These are phyloP conservation scores for Semnornis frantzii DNA, from an alignment of 2,113 vertebrate species.

Conservation along the genomic window DNA sequence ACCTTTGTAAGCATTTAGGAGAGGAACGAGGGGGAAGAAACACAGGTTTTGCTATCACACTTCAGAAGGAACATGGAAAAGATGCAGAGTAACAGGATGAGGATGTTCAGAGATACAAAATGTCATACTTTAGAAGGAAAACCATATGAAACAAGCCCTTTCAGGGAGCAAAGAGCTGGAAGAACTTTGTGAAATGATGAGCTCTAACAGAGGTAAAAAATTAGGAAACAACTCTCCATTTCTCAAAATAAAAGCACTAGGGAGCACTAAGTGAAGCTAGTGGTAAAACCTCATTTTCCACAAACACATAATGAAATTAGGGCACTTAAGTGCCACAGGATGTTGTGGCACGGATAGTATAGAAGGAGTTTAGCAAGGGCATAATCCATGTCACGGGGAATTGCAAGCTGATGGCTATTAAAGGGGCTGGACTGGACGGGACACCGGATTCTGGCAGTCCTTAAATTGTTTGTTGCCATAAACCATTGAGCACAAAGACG, in stretches of 20 bases:
- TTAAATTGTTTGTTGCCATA: background rate
- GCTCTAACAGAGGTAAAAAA: background rate
- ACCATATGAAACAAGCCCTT: fast-evolving
- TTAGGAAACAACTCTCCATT: background rate
- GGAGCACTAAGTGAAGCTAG: background rate
- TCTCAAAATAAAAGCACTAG: background rate
- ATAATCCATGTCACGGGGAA: background rate
- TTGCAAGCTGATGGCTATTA: background rate
- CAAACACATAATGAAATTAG: background rate
- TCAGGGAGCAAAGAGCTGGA: background rate
- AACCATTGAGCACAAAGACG: background rate
- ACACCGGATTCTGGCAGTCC: background rate
- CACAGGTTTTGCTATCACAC: background rate
- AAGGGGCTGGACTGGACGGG: background rate
- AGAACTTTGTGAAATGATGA: background rate
- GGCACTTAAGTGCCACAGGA: background rate
- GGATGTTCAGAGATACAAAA: background rate
- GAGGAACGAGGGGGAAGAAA: background rate
- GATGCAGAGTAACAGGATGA: background rate
- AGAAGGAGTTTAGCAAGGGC: background rate
- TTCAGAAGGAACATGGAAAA: background rate
- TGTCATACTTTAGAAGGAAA: background rate
- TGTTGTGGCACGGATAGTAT: background rate
- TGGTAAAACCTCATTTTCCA: background rate
- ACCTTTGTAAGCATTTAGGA: background rate